Conservation (phyloP, 1,140 invertebrate genomes). For the Mercenaria mercenaria region DNA sequence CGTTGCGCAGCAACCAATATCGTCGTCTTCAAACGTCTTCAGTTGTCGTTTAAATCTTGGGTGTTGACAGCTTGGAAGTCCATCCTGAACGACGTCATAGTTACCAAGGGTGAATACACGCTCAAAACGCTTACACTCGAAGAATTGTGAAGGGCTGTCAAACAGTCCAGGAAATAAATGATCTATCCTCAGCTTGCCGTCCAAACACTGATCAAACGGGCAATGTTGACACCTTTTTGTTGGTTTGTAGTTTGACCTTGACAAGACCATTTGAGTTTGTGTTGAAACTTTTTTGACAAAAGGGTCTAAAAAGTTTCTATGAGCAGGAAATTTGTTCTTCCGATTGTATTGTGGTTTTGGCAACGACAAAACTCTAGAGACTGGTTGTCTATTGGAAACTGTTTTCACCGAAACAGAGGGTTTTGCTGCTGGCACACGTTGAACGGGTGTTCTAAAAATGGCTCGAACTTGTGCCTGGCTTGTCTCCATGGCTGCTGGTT, state of each 20-base stretch:
- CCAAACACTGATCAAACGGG: conserved; percentile 62
- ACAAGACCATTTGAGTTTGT: conserved; percentile 7
- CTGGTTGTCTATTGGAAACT: background rate
- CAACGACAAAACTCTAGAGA: background rate
- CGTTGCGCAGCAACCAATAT: conserved; percentile 59
- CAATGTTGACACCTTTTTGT: conserved; percentile 57
- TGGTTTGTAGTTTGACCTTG: background rate
- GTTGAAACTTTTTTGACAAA: background rate
- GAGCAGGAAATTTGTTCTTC: background rate
- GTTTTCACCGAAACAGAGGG: background rate
- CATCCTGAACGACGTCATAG: conserved; percentile 53
- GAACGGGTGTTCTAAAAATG: background rate
- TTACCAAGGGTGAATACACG: conserved; percentile 49
- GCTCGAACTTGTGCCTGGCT: background rate
- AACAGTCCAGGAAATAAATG: conserved; percentile 55
- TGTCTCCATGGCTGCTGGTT: background rate
- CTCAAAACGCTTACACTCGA: conserved; percentile 52
- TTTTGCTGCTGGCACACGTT: background rate
- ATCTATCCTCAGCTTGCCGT: conserved; percentile 50
- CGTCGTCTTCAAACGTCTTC: conserved; percentile 43
- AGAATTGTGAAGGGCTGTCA: conserved; percentile 50
- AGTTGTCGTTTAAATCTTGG: conserved; percentile 56
- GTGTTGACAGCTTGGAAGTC: conserved; percentile 47
- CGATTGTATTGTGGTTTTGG: conserved; percentile 7
- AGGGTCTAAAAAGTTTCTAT: conserved; percentile 45